Percentiles rank a stretch among this genome's conserved stretches.
phyloP scores from a whole-genome alignment of 2,888 invertebrate genomes.

The Hybos culiciformis region DNA sequence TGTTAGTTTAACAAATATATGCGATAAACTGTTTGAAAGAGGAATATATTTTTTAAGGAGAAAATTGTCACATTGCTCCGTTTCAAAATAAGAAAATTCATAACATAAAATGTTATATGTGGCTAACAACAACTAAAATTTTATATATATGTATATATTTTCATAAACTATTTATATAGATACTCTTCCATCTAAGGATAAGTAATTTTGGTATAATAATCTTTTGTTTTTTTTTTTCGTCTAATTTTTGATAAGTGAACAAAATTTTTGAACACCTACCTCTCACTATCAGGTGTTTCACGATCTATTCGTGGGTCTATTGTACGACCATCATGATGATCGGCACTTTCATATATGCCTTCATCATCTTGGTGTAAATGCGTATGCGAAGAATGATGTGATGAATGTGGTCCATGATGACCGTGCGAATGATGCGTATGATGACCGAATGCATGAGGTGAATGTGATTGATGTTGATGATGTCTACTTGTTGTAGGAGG shows the following conservation, averaged over 20 bases:
- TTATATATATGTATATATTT: too few relatives aligned
- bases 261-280: constrained; percentile 42
- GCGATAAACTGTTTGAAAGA: too few relatives aligned
- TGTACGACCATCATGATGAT: constrained; percentile 54
- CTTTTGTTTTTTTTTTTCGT: background rate
- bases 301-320: constrained; percentile 55
- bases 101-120: too few relatives aligned
- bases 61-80: too few relatives aligned
- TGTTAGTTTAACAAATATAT: too few relatives aligned
- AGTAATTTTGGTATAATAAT: too few relatives aligned
- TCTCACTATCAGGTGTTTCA: constrained; percentile 79
- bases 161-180: too few relatives aligned
- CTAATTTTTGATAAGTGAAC: background rate
- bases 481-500: constrained; percentile 32
- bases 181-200: too few relatives aligned
- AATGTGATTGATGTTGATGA: constrained; percentile 43
- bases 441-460: constrained; percentile 39
- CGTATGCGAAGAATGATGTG: constrained; percentile 42
- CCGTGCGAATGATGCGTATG: constrained; percentile 38
- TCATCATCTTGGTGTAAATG: constrained; percentile 60
- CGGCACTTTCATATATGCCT: constrained; percentile 77
- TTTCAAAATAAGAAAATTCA: too few relatives aligned
- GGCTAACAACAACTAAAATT: too few relatives aligned
- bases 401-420: constrained; percentile 38
- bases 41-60: too few relatives aligned